phyloP scores from a whole-genome alignment of 2,888 invertebrate species.

The Leptinotarsa tumamoca region DNA sequence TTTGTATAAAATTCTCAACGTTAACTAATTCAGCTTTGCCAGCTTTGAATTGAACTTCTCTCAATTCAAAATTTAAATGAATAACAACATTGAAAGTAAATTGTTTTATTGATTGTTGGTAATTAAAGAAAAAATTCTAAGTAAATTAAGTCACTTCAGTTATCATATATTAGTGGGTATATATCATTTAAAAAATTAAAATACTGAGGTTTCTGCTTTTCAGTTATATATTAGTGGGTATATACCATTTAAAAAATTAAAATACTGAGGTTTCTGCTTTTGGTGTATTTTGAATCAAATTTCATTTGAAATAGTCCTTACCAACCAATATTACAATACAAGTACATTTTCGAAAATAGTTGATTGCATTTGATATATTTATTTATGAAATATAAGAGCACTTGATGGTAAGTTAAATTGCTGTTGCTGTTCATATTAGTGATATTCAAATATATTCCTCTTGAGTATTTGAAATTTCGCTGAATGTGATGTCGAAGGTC shows the following conservation, averaged over 20 bases:
- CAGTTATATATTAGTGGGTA: background rate
- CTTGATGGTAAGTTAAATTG: background rate
- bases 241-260: conserved; percentile 28
- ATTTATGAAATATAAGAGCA: background rate
- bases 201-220: background rate
- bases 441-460: background rate
- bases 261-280: conserved; percentile 5
- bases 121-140: no score
- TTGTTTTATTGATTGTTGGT: no score
- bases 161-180: background rate
- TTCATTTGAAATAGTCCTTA: no score
- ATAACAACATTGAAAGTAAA: no score
- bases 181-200: conserved; percentile 29
- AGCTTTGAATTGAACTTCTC: no score
- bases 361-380: background rate
- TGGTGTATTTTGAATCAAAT: no score
- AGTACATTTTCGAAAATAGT: background rate
- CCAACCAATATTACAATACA: no score
- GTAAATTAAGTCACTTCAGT: background rate
- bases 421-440: background rate
- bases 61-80: no score
- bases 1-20: no score
- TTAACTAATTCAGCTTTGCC: no score
- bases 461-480: background rate
- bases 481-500: background rate